phyloP scores from a whole-genome alignment of 2,888 invertebrate species.

The Nephrotoma guestfalica region DNA sequence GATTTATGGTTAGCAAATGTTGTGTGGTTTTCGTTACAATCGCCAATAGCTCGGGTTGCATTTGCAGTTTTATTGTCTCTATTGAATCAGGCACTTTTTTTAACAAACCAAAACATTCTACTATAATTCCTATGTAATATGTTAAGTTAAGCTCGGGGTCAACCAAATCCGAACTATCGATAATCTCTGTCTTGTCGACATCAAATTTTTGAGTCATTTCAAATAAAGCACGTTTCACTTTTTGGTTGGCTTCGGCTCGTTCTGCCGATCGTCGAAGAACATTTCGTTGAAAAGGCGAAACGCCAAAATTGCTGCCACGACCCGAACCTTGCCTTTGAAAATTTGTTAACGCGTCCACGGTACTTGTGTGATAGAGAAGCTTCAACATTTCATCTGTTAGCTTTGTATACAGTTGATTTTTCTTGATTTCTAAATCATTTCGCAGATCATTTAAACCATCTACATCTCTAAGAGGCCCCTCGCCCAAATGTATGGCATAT shows the following conservation, averaged over 20 bases:
- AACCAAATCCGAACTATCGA: slow-evolving; percentile 41
- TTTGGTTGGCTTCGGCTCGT: slow-evolving; percentile 35
- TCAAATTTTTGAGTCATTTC: slow-evolving; percentile 34
- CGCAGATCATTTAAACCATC: slow-evolving; percentile 72
- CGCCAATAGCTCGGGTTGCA: slow-evolving; percentile 65
- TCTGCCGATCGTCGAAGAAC: slow-evolving; percentile 42
- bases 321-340: slow-evolving; percentile 47
- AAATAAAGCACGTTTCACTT: slow-evolving; percentile 38
- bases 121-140: slow-evolving; percentile 61
- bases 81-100: slow-evolving; percentile 74
- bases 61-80: slow-evolving; percentile 70
- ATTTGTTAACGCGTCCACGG: slow-evolving; percentile 33
- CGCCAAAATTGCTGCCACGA: slow-evolving; percentile 32
- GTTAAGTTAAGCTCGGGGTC: slow-evolving; percentile 47
- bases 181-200: slow-evolving; percentile 33
- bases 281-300: slow-evolving; percentile 42
- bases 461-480: slow-evolving; percentile 62
- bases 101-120: slow-evolving; percentile 72
- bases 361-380: slow-evolving; percentile 52
- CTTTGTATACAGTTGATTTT: slow-evolving; percentile 49
- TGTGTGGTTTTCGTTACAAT: slow-evolving; percentile 69
- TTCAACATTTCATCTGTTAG: slow-evolving; percentile 55
- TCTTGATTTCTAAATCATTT: slow-evolving; percentile 47
- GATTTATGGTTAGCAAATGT: slow-evolving; percentile 43
- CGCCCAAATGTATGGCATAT: slow-evolving; percentile 49